A percentile compares a stretch with the other conserved stretches of the same genome.
Evolutionary conservation across 2,113 vertebrate species (phyloP).

Genomic region (Phrynosoma blainvillii): DNA sequence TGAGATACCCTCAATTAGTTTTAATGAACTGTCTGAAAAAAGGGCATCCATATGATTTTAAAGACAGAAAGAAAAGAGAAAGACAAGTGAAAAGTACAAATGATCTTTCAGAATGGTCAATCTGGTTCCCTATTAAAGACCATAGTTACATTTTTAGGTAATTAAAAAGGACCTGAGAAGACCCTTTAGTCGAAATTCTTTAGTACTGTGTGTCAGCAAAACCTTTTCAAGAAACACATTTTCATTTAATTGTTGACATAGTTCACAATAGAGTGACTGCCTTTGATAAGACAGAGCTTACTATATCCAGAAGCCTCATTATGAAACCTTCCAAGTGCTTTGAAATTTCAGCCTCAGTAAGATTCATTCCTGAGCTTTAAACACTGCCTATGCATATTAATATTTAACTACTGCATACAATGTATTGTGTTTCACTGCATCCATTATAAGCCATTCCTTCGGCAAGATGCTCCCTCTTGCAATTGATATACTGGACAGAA

Average conservation of each 20-base stretch:
- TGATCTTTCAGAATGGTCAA: conserved; percentile 33
- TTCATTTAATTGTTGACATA: conserved; percentile 15
- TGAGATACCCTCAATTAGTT: conserved; percentile 22
- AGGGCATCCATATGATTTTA: conserved; percentile 34
- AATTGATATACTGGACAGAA: conserved; percentile 21
- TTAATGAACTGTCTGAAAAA: conserved; percentile 20
- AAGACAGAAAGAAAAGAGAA: conserved; percentile 10
- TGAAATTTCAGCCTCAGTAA: conserved; percentile 41
- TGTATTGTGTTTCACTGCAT: conserved; percentile 50
- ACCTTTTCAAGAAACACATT: conserved; percentile 27
- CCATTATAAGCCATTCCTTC: conserved; percentile 40
- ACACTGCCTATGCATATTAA: conserved; percentile 57
- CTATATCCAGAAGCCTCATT: conserved; percentile 30
- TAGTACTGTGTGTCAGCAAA: conserved; percentile 21
- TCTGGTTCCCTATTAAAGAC: conserved; percentile 35
- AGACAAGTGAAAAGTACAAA: conserved; percentile 42
- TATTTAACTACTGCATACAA: conserved; percentile 60
- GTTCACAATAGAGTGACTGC: conserved; percentile 25
- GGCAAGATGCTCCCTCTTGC: conserved; percentile 21
- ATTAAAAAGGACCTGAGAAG: conserved; percentile 48
- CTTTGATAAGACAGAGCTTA: not conserved
- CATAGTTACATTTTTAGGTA: conserved; percentile 39
- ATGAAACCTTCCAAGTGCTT: conserved; percentile 16
- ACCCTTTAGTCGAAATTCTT: conserved; percentile 28
- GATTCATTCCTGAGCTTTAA: conserved; percentile 59